Base-by-base conservation (phyloP, 2,113 vertebrate species). In the Brachypodius melanocephalos region DNA sequence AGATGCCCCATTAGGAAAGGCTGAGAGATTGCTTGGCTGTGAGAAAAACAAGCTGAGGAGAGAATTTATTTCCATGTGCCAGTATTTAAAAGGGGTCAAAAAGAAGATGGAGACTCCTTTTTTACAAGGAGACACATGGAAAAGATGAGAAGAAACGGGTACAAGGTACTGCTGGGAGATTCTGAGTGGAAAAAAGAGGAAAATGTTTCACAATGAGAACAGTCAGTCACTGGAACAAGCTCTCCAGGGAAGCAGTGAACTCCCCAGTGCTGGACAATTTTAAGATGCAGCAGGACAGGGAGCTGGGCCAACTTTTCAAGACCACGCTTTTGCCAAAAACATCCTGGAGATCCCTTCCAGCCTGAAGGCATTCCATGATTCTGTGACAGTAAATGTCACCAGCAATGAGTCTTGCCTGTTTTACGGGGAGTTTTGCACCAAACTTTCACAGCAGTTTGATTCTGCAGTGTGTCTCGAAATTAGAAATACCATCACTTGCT, bases 71-170 rank as follows among this genome's bases (percentile, higher is more conserved):
- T 42, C 26, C 4, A 14, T 19, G 12, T 31, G 69, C 49, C n/a
- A 46, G 17, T 21, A 20, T 40, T 67, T n/a, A 54, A 59, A 59
- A 14, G 5, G 20, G 6, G 20, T 8, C 26, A 31, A 12, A 29
- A 34, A 74, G 52, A n/a, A 20, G n/a, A 10, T 67, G 13, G 45
- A 45, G 38, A 3, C 5, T 28, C 22, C 45, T 3, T 65, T 81
- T n/a, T 59, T 22, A 19, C 5, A 29, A 80, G 22, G 34, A 65
- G 7, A n/a, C 45, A 5, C 10, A 13, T 10, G 28, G 31, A 48
- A 71, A 71, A 81, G 40, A 19, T 0, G 0, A 45, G 32, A 28
- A 9, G 4, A 34, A 61, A 45, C 5, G 24, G n/a, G 12, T 28
- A 18, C 21, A 32, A 7, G 49, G 14, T 48, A 9, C 11, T 65